phyloP scores from a whole-genome alignment of 2,888 invertebrate species.

The Syritta pipiens region DNA sequence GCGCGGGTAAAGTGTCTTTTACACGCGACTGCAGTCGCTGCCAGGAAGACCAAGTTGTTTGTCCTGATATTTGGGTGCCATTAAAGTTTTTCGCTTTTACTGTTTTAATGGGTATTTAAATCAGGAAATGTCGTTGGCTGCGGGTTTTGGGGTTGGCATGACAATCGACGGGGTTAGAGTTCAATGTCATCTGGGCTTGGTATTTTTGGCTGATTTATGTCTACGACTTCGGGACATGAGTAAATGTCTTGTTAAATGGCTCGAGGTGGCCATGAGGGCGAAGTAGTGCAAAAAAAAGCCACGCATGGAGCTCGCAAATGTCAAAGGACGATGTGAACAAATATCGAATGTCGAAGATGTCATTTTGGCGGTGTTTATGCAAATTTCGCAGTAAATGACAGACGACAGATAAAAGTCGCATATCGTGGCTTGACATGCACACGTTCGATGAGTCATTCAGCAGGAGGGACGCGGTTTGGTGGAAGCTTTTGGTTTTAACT shows the following conservation, averaged over 20 bases:
- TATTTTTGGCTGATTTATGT: constrained; percentile 25
- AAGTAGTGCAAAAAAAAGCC: too few species aligned
- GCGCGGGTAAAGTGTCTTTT: constrained; percentile 74
- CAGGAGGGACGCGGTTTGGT: too few species aligned
- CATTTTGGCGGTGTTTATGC: not conserved
- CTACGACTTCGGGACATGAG: not conserved
- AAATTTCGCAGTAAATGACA: not conserved
- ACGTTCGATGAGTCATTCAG: too few species aligned
- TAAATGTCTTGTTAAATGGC: not conserved
- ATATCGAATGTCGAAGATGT: not conserved
- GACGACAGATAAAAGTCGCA: not conserved
- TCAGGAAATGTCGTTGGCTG: constrained; percentile 21
- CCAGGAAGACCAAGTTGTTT: constrained; percentile 1
- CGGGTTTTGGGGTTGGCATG: constrained; percentile 7
- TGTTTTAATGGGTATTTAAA: constrained; percentile 51
- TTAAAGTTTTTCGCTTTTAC: constrained; percentile 46
- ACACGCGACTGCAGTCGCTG: constrained; percentile 72
- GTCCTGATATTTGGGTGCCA: constrained; percentile 31
- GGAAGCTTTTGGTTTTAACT: too few species aligned
- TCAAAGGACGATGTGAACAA: not conserved
- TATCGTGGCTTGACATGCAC: not conserved
- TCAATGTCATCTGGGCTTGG: constrained; percentile 48
- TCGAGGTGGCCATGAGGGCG: too few species aligned
- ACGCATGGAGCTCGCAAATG: too few species aligned
- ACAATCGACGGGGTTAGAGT: constrained; percentile 21